Evolutionary conservation across 2,113 vertebrate genomes (phyloP), one percentile per base, ranked within the genome.

Genomic region (Dendropsophus ebraccatus): DNA sequence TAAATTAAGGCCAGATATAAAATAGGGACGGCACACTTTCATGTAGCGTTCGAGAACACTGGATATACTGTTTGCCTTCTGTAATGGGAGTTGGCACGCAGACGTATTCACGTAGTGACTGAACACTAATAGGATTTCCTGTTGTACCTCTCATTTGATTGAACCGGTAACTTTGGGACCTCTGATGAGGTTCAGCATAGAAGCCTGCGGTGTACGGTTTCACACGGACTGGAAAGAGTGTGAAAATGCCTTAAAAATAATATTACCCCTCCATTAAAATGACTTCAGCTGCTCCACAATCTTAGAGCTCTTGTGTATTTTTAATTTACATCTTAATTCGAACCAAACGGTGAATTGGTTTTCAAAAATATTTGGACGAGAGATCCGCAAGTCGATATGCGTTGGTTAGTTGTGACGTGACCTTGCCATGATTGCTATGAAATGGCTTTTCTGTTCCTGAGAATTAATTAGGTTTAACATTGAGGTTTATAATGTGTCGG

Each of bases 1-100:
- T 82, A 84, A 88, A 72, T 89, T 87, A 75, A 41, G 83, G 32
- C 78, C 77, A 82, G 54, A 60, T 80, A 73, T 81, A 35, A 87
- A 86, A 65, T 90, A 87, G 86, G 73, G 73, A 67, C 81, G 52
- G 19, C 76, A 83, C 80, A 14, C 78, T 50, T 50, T 82, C 47
- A 30, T 32, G 58, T 65, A 65, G n/a, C 58, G 9, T 23, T 70
- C 45, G 28, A 17, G 16, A 82, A 49, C 80, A 70, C 45, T 69
- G 80, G 41, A 52, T 50, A 52, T 52, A 82, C 62, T 62, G 60
- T 69, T 52, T 35, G 62, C 58, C 67, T 32, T 32, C 19, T 82
- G 60, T 82, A 69, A 82, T 47, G 47, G 28, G 62, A 67, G 80
- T 82, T 70, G 60, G 80, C 80, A 50, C 45, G 17, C 25, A n/a